A percentile compares a stretch with the other conserved stretches of the same genome.
phyloP scores from a whole-genome alignment of 1,140 invertebrate genomes.

The Melanaphis sacchari region DNA sequence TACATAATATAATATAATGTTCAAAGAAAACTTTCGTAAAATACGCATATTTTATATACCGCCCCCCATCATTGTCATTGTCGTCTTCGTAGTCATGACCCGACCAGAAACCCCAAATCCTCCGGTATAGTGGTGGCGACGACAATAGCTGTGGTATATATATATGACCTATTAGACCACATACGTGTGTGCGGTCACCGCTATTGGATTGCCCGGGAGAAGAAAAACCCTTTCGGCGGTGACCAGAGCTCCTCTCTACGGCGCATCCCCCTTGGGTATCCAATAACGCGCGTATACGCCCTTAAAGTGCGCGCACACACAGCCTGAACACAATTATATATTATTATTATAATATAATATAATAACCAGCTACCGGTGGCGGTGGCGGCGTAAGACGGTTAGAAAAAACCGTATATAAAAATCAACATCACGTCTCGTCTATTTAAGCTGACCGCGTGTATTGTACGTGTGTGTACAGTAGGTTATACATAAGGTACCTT shows the following conservation, averaged over 20 bases:
- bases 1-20: background rate
- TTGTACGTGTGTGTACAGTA: background rate
- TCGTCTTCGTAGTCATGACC: background rate
- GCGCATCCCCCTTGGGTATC: background rate
- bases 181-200: constrained; percentile 27
- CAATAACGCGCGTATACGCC: constrained; percentile 42
- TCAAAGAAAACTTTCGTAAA: constrained; percentile 41
- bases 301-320: constrained; percentile 17
- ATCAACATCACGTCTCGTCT: constrained; percentile 52
- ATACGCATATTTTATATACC: background rate
- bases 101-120: background rate
- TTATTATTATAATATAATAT: constrained; percentile 8
- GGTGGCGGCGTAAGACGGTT: background rate
- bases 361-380: constrained; percentile 18
- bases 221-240: constrained; percentile 32
- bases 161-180: constrained; percentile 23
- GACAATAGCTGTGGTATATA: background rate
- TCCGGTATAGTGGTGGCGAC: background rate
- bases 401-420: background rate
- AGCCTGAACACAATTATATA: background rate
- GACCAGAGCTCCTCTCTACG: background rate
- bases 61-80: background rate
- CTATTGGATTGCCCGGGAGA: background rate
- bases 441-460: background rate
- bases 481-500: background rate